Base-by-base conservation (phyloP, 2,113 vertebrate genomes). In the Phrynosoma platyrhinos region DNA sequence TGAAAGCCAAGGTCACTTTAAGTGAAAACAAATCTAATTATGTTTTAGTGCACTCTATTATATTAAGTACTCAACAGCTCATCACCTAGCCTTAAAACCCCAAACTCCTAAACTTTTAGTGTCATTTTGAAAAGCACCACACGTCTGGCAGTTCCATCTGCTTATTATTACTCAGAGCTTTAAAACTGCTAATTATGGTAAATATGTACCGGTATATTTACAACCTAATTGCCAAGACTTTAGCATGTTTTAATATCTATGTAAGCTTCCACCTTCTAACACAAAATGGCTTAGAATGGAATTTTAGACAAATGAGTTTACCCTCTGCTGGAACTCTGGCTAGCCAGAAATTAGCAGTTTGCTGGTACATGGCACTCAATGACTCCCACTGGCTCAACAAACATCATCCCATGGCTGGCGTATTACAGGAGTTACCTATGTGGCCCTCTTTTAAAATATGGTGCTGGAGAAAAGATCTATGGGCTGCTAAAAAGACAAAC, bases 21-120 rank as follows among this genome's bases (percentile, higher is more conserved):
- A 79, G 42, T 79, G 74, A 84, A 52, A 40, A 72, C 27, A 53
- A 32, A 83, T 72, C 47, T 83, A 83, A 83, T 83, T 83, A 53
- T 23, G 18, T 23, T 72, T 53, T 32, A 83, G 42, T 10, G 14
- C 47, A 83, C 82, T 83, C 66, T 83, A 53, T n/a, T 83, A 71
- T 83, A 72, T 83, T 83, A 72, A 53, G 4, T 53, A 36, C n/a
- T n/a, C 6, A 72, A 72, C 30, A 83, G 68, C 47, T 83, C 52
- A 71, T 71, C 68, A 53, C 14, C 30, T 71, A 47, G 16, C 66
- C 42, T 53, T 71, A 53, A 83, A 83, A 53, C 42, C 47, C 30
- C 47, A 21, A 32, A 72, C 18, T 9, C 52, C 64, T 83, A 52
- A 83, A 53, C 1, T 32, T 83, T 1, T 53, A 72, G 68, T 9